These are phyloP conservation scores for Beris morrisii DNA, from an alignment of 2,888 invertebrate genomes.

Conservation along the genomic window DNA sequence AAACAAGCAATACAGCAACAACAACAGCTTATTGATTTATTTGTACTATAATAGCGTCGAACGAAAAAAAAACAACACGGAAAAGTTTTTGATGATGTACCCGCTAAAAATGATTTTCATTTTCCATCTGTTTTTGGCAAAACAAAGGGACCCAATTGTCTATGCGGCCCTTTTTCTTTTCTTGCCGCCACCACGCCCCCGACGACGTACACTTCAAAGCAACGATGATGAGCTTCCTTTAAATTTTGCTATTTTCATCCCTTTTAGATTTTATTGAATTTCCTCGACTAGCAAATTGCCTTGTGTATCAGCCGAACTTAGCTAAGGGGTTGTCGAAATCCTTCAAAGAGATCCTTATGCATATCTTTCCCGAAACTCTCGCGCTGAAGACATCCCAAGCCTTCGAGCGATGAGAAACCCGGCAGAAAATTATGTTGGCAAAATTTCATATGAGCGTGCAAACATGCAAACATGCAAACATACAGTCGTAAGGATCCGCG, in stretches of 20 bases:
- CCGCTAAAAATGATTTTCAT: no score
- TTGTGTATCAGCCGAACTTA: constrained; percentile 30
- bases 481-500: no score
- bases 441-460: constrained; percentile 15
- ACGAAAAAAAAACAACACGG: background rate
- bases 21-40: constrained; percentile 22
- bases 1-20: background rate
- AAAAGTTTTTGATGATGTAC: background rate
- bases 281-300: constrained; percentile 36
- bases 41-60: background rate
- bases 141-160: constrained; percentile 30
- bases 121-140: constrained; percentile 10
- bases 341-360: constrained; percentile 22
- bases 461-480: no score
- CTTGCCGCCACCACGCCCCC: no score
- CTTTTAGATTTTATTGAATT: constrained; percentile 39
- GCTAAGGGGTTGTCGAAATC: constrained; percentile 24
- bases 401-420: constrained; percentile 31
- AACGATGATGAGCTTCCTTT: constrained; percentile 37
- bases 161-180: constrained; percentile 4
- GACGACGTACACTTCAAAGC: constrained; percentile 9
- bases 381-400: background rate
- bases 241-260: constrained; percentile 28
- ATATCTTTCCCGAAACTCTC: constrained; percentile 20
- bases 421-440: constrained; percentile 31